Evolutionary conservation across 2,797 vertebrate species (phyloP).

Genomic region (Simalia tracyae): DNA sequence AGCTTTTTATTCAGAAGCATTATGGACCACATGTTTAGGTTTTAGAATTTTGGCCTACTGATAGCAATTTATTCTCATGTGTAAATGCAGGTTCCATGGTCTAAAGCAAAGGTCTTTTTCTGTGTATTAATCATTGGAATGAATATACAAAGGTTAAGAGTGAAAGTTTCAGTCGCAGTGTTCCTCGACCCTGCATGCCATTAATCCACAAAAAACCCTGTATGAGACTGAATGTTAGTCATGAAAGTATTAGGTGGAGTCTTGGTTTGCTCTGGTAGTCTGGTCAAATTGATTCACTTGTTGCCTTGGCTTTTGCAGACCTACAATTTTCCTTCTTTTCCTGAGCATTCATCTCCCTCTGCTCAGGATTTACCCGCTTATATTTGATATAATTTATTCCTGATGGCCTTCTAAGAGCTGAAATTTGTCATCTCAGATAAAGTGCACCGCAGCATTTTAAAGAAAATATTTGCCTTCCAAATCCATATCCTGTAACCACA

Average conservation of each 20-base stretch:
- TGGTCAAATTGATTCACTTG: background rate
- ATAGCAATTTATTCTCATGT: background rate
- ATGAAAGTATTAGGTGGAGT: background rate
- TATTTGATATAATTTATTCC: background rate
- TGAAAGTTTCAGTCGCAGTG: too few relatives aligned
- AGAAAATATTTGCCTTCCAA: constrained; percentile 27
- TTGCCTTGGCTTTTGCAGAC: background rate
- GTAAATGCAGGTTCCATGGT: background rate
- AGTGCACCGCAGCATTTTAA: constrained; percentile 9
- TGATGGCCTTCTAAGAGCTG: constrained; percentile 7
- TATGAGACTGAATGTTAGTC: background rate
- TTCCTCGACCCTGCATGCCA: too few relatives aligned
- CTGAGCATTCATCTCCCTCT: background rate
- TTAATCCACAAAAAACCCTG: background rate
- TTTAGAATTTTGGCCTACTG: background rate
- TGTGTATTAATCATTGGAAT: background rate
- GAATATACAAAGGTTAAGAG: background rate
- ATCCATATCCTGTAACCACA: constrained; percentile 32
- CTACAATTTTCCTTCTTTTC: background rate
- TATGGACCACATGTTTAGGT: background rate
- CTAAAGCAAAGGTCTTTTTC: background rate
- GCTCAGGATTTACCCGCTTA: background rate
- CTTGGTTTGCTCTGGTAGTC: background rate
- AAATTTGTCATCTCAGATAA: constrained; percentile 1
- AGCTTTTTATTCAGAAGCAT: constrained; percentile 10